Evolutionary conservation across 1,140 invertebrate species (phyloP).

Genomic region (Bombus vancouverensis): DNA sequence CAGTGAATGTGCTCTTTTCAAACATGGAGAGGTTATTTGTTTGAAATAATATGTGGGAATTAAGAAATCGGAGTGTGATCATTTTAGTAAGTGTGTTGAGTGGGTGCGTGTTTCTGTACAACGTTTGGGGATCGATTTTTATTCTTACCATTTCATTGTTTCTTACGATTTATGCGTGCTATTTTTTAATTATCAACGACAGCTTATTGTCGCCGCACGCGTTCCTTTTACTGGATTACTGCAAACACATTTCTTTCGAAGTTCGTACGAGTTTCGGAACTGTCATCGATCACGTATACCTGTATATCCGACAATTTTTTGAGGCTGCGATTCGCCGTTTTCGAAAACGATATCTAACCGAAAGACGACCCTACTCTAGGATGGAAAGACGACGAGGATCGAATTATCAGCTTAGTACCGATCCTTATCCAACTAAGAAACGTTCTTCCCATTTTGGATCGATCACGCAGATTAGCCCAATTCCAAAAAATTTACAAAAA

Average conservation of each 20-base stretch:
- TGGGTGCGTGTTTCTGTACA: constrained; percentile 75
- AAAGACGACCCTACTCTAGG: constrained; percentile 2
- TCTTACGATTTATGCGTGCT: constrained; percentile 74
- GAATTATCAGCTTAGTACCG: constrained; percentile 71
- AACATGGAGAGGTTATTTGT: constrained; percentile 78
- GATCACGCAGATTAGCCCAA: constrained; percentile 65
- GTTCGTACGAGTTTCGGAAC: constrained; percentile 39
- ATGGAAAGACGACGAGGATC: constrained; percentile 66
- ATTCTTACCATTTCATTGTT: constrained; percentile 70
- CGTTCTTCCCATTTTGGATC: constrained; percentile 48
- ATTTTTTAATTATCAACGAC: constrained; percentile 77
- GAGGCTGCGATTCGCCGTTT: constrained; percentile 42
- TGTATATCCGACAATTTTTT: constrained; percentile 26
- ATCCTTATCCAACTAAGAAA: constrained; percentile 49
- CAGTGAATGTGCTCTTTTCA: constrained; percentile 70
- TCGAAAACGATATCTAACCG: constrained; percentile 34
- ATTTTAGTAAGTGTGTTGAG: constrained; percentile 75
- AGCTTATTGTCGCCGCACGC: constrained; percentile 73
- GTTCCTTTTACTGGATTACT: constrained; percentile 61
- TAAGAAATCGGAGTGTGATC: constrained; percentile 72
- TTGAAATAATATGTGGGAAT: constrained; percentile 81
- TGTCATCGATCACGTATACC: constrained; percentile 23
- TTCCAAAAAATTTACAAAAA: constrained; percentile 24
- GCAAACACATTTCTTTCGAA: constrained; percentile 56
- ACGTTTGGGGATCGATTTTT: constrained; percentile 74